Conservation (phyloP, 1,140 invertebrate genomes). For the Ptiloglossa arizonensis region DNA sequence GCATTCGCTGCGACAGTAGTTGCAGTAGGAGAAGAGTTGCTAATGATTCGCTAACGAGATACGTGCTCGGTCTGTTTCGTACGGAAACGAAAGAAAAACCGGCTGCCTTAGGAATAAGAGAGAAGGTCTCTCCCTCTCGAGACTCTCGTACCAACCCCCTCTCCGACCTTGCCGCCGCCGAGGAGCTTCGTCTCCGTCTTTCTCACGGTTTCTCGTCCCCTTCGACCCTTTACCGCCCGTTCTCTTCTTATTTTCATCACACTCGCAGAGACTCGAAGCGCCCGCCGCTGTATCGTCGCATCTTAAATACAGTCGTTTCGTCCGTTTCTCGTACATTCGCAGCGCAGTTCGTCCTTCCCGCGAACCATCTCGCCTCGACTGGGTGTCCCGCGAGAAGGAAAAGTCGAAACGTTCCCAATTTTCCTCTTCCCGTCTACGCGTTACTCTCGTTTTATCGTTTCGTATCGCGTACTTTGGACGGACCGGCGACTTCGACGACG, state of each 20-base stretch:
- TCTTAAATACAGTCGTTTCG: slow-evolving; percentile 58
- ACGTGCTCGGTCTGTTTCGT: slow-evolving; percentile 66
- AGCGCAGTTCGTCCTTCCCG: not conserved
- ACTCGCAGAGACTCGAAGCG: slow-evolving; percentile 1
- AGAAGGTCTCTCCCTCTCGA: slow-evolving; percentile 46
- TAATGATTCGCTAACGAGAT: slow-evolving; percentile 77
- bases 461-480: no score
- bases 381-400: no score
- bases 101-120: slow-evolving; percentile 38
- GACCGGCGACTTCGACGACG: no score
- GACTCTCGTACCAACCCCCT: slow-evolving; percentile 20
- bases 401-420: no score
- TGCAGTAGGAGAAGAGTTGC: slow-evolving; percentile 65
- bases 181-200: slow-evolving; percentile 28
- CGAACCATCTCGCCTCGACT: no score
- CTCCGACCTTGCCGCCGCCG: slow-evolving; percentile 3
- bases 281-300: slow-evolving; percentile 1
- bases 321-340: slow-evolving; percentile 47
- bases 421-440: no score
- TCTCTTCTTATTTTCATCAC: not conserved
- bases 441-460: no score
- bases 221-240: not conserved
- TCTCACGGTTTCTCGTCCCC: not conserved
- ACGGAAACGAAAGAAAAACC: slow-evolving; percentile 48
- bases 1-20: slow-evolving; percentile 46